These are phyloP conservation scores for Hyposoter didymator DNA, from an alignment of 2,888 invertebrate species.

Conservation along the genomic window DNA sequence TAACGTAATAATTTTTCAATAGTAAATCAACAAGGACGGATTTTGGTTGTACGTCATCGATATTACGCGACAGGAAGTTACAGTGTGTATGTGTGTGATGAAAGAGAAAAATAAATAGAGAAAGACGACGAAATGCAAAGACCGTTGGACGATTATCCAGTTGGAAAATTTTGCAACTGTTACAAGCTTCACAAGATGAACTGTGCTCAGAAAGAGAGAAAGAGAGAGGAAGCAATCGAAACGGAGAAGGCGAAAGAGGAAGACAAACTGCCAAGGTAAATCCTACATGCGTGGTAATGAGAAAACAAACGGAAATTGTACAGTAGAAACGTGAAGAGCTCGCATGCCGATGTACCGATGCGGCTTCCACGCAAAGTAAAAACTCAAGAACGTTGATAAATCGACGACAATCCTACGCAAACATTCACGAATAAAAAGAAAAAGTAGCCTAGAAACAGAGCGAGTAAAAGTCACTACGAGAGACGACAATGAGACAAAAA, in stretches of 20 bases:
- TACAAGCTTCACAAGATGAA: constrained; percentile 16
- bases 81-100: constrained; percentile 14
- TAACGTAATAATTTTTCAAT: constrained; percentile 36
- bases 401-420: constrained; percentile 5
- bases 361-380: constrained; percentile 27
- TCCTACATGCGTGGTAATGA: constrained; percentile 29
- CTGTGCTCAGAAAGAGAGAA: neutral
- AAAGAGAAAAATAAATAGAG: neutral
- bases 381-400: constrained; percentile 21
- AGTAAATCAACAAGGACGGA: constrained; percentile 8
- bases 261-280: constrained; percentile 21
- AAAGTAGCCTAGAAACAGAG: constrained; percentile 7
- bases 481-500: neutral
- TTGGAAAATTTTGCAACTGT: constrained; percentile 28
- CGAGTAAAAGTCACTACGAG: neutral
- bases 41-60: constrained; percentile 37
- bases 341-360: constrained; percentile 40
- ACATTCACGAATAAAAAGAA: neutral
- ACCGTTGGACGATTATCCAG: constrained; percentile 22
- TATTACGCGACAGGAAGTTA: constrained; percentile 23
- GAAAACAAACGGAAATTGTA: constrained; percentile 59
- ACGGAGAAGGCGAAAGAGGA: neutral
- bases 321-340: constrained; percentile 13
- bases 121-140: constrained; percentile 12
- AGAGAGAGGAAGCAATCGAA: constrained; percentile 18